Base-by-base conservation (phyloP, 2,797 vertebrate species). In the Vespertilio murinus region DNA sequence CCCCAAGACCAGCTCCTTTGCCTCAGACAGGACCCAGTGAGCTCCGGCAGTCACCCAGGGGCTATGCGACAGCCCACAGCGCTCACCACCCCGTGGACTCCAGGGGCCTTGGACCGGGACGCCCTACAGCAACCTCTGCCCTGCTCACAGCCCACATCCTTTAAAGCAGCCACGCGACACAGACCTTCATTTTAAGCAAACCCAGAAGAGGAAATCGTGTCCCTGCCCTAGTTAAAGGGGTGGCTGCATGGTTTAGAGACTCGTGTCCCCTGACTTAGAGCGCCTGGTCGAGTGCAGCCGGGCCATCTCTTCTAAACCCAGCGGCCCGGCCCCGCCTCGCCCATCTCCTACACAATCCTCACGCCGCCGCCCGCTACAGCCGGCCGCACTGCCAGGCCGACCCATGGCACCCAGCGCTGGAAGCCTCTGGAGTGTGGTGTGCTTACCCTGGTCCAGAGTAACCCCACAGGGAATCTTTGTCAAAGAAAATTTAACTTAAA, bases 61-160 rank as follows among this genome's bases (percentile, higher is more conserved):
- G 67, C 28, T 25, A 3, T 0, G 0, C 17, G 33, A 16, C 28
- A 1, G 35, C 17, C 56, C 2, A 4, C 0, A 3, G 65, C 0
- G 22, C 23, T 20, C 45, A 12, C 9, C 9, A 10, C 71, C 8
- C 45, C 40, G 10, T 3, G 13, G 16, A 30, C 8, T 2, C 59
- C 22, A 12, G 59, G 28, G 30, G 20, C 23, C 64, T 6, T 1
- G 22, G 20, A 16, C 25, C 40, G 1, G 3, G n/a, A 6, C 0
- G 2, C 1, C 20, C 56, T 28, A 6, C 0, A 11, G 30, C 9
- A 9, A 4, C 8, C 30, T 40, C 49, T 5, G 45, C 30, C 69
- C 45, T 14, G 25, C 40, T 14, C 35, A 30, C 10, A 8, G 49
- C 13, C 87, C 40, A 17, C 0, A 5, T 52, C 65, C 33, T 10